Conservation (phyloP, 2,797 vertebrate species). For the Erpetoichthys calabaricus region DNA sequence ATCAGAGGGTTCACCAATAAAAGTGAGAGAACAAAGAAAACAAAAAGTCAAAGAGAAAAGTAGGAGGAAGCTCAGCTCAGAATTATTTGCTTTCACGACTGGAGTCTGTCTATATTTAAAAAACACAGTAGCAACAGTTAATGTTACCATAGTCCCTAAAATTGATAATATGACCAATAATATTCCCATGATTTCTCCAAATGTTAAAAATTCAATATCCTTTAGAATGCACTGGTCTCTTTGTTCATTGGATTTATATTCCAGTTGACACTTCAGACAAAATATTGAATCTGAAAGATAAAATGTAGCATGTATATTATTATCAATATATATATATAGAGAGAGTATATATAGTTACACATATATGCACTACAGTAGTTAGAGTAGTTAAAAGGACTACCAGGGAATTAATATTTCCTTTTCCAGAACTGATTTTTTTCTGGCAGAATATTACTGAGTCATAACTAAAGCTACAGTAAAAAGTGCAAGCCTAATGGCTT, state of each 20-base stretch:
- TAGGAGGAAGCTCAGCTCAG: conserved; percentile 30
- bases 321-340: too few species aligned
- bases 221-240: conserved; percentile 27
- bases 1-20: conserved; percentile 24
- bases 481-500: too few species aligned
- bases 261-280: conserved; percentile 26
- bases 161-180: conserved; percentile 34
- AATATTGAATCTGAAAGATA: conserved; percentile 25
- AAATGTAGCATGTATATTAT: background rate
- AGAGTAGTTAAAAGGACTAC: too few species aligned
- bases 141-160: conserved; percentile 32
- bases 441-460: too few species aligned
- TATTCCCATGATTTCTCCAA: conserved; percentile 37
- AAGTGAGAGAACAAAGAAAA: conserved; percentile 33
- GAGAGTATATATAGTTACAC: too few species aligned
- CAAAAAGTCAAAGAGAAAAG: conserved; percentile 23
- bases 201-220: conserved; percentile 26
- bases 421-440: too few species aligned
- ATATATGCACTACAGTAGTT: too few species aligned
- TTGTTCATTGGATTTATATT: conserved; percentile 31
- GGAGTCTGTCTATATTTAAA: conserved; percentile 34
- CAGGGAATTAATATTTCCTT: too few species aligned
- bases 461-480: too few species aligned
- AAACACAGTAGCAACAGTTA: conserved; percentile 25
- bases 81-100: conserved; percentile 34